Base-by-base conservation (phyloP, 2,113 vertebrate species). In the Caretta caretta region DNA sequence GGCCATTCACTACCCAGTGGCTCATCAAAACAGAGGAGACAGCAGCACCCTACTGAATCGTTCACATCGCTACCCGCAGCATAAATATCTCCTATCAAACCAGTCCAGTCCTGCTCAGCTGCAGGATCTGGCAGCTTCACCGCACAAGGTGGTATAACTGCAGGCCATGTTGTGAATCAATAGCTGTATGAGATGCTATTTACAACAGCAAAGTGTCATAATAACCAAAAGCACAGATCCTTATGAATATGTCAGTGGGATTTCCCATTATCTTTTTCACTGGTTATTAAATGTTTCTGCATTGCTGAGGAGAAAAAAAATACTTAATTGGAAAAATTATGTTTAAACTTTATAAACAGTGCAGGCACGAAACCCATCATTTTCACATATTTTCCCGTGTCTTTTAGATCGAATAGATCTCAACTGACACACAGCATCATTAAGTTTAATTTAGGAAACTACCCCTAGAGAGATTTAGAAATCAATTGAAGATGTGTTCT, bases 381-480 rank as follows among this genome's bases (percentile, higher is more conserved):
- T 88, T 97, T 97, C 97, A 97, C 97, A 96, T 95, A 87, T 96
- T 94, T 92, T 83, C 96, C 72, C 72, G 0, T 53, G 56, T 79
- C 86, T 93, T 31, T 49, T 83, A 48, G 17, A 91, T 97, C 94
- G 98, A 95, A 95, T 80, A 94, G 94, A 96, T 90, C 86, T 96
- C 96, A 92, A 93, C 89, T 91, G 96, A 96, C 95, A 95, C 92
- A 92, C 93, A 88, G 57, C 85, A 91, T 96, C 35, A 56, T 96
- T 98, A 95, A 96, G 94, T 94, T 97, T 98, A 97, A 97, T 97
- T 98, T 98, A 96, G 97, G 94, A 96, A 94, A 72, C 79, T 92
- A 93, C 91, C 94, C 88, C 90, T 94, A 97, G 92, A 97, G 91
- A 97, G 10, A 49, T 50, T 88, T 88, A 96, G 57, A 97, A 97